A percentile compares a stretch with the other conserved stretches of the same genome.
These are phyloP conservation scores for Colossoma macropomum DNA, from an alignment of 2,113 vertebrate species.

Conservation along the genomic window DNA sequence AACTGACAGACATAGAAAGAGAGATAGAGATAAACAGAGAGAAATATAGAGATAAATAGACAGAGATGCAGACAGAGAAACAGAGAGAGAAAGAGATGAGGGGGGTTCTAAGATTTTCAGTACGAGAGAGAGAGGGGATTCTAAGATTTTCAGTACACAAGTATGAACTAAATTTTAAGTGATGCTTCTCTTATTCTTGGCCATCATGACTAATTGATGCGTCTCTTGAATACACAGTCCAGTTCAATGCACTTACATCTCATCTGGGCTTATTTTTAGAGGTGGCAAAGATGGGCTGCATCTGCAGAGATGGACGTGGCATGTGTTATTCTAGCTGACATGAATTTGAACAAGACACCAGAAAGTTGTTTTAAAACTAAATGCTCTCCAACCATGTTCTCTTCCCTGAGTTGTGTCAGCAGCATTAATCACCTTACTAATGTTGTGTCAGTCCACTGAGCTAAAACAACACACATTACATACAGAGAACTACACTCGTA, in stretches of 20 bases:
- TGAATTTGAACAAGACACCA: constrained; percentile 9
- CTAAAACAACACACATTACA: constrained; percentile 39
- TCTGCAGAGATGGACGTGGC: not conserved
- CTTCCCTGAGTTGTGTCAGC: constrained; percentile 20
- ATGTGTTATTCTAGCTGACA: not conserved
- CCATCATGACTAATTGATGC: constrained; percentile 56
- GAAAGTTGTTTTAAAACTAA: constrained; percentile 25
- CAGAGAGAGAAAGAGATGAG: constrained; percentile 9
- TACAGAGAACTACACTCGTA: not conserved
- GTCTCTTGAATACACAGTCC: constrained; percentile 44
- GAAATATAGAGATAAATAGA: not conserved
- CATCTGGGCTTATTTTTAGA: constrained; percentile 44
- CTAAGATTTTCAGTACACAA: not conserved
- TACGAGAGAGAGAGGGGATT: not conserved
- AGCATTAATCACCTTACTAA: constrained; percentile 34
- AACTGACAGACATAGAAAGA: not conserved
- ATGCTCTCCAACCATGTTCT: not conserved
- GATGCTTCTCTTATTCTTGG: constrained; percentile 36
- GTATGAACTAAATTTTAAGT: constrained; percentile 18
- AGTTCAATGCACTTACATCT: constrained; percentile 39
- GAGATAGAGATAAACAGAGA: not conserved
- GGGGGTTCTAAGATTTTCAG: constrained; percentile 22
- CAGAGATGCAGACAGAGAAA: not conserved
- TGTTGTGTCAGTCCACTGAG: constrained; percentile 11
- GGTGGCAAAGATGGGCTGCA: constrained; percentile 15